Evolutionary conservation across 2,888 invertebrate species (phyloP), one percentile per base, ranked within the genome.

Genomic region (Thymelicus lineola): DNA sequence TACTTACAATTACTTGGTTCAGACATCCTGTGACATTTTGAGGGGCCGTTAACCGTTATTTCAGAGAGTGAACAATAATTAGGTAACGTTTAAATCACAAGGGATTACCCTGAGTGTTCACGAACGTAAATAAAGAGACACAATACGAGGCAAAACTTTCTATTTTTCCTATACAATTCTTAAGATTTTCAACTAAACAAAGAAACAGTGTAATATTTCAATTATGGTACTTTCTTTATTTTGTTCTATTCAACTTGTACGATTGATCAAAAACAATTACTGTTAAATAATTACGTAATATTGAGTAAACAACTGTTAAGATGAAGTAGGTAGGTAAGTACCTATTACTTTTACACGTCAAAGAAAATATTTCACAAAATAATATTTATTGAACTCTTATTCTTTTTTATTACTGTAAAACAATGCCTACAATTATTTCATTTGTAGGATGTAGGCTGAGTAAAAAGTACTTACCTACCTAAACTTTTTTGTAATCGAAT

Each of bases 21-120:
- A 28, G 28, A 28, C 3, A 28, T 28, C 28, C 28, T 3, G 28
- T 28, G 28, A 28, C 28, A 3, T 28, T 28, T 20, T 28, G 3
- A 28, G 5, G 28, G 28, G 28, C 28, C 1, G 20, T 10, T 12
- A 35, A 6, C 20, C 14, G 45, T 45, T 60, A 45, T 45, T 45
- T 63, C 50, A 15, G 50, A 7, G 50, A 63, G 62, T 48, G 36
- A 63, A 35, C 12, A 36, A 50, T 63, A 63, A 63, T 63, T 50
- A 50, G 48, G 15, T 50, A 60, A 45, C 28, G 46, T 60, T 12
- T 38, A 15, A 42, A 17, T 17, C 17, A 35, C 48, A 10, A 62
- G 48, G 46, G 61, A 62, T 45, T n/a, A 9, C 35, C 15, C 12
- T 0, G 3, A 48, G n/a, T 60, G 28, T 46, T 60, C 14, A 60